These are phyloP conservation scores for Akabosia matsudoensis DNA, from an alignment of 1,140 invertebrate species.

Conservation along the genomic window DNA sequence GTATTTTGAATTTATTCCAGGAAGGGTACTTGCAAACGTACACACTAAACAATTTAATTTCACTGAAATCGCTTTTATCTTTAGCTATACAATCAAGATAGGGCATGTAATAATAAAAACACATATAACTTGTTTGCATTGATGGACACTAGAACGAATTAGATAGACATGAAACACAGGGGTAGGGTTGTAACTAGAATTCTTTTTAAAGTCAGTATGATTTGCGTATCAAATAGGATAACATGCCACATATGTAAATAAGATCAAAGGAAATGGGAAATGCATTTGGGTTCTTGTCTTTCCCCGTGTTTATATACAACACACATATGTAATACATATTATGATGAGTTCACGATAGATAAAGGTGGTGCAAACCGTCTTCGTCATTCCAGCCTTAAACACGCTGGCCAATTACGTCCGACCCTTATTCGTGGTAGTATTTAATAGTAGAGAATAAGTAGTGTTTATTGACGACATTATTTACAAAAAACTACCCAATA, in stretches of 20 bases:
- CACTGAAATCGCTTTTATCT: background rate
- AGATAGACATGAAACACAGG: background rate
- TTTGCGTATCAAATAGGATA: slow-evolving; percentile 21
- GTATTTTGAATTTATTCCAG: slow-evolving; percentile 1
- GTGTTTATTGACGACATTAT: no score
- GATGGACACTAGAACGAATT: slow-evolving; percentile 12
- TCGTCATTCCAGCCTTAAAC: no score
- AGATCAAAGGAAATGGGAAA: slow-evolving; percentile 14
- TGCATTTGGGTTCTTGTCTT: background rate
- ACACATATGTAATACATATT: background rate
- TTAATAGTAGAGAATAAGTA: no score
- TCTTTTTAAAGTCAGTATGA: slow-evolving; percentile 11
- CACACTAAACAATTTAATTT: background rate
- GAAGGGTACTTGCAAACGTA: background rate
- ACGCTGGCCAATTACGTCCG: no score
- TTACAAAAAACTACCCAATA: no score
- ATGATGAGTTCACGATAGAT: no score
- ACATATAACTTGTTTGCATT: background rate
- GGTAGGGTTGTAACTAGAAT: background rate
- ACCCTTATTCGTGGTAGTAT: no score
- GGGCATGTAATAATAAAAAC: no score
- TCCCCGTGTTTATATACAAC: background rate
- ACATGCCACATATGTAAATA: slow-evolving; percentile 22
- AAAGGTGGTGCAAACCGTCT: no score
- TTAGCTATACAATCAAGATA: background rate